Percentiles rank a stretch among this genome's conserved stretches.
phyloP scores from a whole-genome alignment of 1,140 invertebrate species.

The Leptinotarsa defecta region DNA sequence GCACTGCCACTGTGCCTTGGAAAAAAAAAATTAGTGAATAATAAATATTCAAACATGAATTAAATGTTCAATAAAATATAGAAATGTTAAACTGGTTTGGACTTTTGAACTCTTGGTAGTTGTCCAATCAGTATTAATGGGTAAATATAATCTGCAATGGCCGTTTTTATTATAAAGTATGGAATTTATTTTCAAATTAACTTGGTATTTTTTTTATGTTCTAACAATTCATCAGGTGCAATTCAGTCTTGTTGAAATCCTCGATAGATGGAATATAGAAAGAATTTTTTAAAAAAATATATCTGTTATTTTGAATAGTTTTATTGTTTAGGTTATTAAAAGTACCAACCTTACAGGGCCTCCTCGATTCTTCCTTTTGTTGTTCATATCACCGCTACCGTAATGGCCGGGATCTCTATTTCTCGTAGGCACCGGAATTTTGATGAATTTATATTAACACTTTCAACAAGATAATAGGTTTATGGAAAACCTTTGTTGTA shows the following conservation, averaged over 20 bases:
- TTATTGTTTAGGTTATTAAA: constrained; percentile 25
- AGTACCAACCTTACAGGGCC: constrained; percentile 59
- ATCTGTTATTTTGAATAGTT: background rate
- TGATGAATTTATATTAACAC: constrained; percentile 53
- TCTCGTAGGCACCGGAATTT: constrained; percentile 69
- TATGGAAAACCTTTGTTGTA: constrained; percentile 30
- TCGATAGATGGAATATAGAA: too few species aligned
- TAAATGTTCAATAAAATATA: too few species aligned
- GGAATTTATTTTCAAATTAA: too few species aligned
- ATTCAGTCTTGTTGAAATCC: too few species aligned
- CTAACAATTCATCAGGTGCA: too few species aligned
- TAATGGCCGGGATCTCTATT: constrained; percentile 64
- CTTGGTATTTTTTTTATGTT: too few species aligned
- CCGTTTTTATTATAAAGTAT: background rate
- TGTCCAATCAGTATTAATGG: background rate
- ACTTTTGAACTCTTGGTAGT: too few species aligned
- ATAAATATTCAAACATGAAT: too few species aligned
- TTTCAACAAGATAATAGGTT: constrained; percentile 34
- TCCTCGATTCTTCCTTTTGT: constrained; percentile 64
- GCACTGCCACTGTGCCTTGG: too few species aligned
- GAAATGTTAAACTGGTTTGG: too few species aligned
- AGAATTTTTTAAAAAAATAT: too few species aligned
- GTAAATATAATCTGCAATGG: constrained; percentile 1
- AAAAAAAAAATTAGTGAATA: too few species aligned
- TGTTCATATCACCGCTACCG: constrained; percentile 63